Conservation (phyloP, 2,113 vertebrate species). For the Corydoras sp. region DNA sequence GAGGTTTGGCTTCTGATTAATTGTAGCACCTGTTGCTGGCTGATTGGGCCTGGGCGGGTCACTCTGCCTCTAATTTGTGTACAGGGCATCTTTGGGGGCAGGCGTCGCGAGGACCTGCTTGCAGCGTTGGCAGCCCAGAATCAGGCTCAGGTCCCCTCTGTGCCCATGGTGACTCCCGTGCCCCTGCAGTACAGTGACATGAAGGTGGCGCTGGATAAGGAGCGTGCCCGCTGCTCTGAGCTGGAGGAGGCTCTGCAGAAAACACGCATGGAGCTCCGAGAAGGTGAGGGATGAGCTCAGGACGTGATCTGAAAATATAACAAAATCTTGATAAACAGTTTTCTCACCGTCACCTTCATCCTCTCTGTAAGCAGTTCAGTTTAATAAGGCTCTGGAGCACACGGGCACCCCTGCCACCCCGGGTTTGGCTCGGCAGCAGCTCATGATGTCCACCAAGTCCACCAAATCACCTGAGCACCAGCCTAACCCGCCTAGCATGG, state of each 20-base stretch:
- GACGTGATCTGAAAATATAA: too few species aligned
- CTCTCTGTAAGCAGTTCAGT: conserved; percentile 75
- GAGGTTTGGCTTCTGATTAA: conserved; percentile 6
- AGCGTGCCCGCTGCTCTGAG: conserved; percentile 87
- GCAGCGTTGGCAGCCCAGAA: conserved; percentile 71
- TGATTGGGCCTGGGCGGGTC: conserved; percentile 32
- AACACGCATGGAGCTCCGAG: conserved; percentile 83
- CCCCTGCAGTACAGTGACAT: conserved; percentile 97
- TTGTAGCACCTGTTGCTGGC: background rate
- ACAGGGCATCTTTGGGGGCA: conserved; percentile 97
- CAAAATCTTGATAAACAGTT: too few species aligned
- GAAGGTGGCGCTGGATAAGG: conserved; percentile 94
- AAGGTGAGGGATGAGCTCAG: conserved; percentile 20
- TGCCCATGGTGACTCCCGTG: conserved; percentile 61
- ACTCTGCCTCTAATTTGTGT: conserved; percentile 43
- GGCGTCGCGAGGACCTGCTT: conserved; percentile 91
- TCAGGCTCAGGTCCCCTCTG: conserved; percentile 72
- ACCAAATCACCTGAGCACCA: conserved; percentile 95
- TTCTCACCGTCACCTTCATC: conserved; percentile 30
- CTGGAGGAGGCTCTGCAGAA: conserved; percentile 96
- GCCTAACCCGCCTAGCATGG: conserved; percentile 78
- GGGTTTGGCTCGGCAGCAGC: conserved; percentile 85
- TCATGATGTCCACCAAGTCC: conserved; percentile 91
- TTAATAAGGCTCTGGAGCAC: conserved; percentile 80
- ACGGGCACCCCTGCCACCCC: conserved; percentile 72